Percentiles rank a stretch among this genome's conserved stretches.
phyloP scores from a whole-genome alignment of 2,797 vertebrate species.

The Tinamus major region DNA sequence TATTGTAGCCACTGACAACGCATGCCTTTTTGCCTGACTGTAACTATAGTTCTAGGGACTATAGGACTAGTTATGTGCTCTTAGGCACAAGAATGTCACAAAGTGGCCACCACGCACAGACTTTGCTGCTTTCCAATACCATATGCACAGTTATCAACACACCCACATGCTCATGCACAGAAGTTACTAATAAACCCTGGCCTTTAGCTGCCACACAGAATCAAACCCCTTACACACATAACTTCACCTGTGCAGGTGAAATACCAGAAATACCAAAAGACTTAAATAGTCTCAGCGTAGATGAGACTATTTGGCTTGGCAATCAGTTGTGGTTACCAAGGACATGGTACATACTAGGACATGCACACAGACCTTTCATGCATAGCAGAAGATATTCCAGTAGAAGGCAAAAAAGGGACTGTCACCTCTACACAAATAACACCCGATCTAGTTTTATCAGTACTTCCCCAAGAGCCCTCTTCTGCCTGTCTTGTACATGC shows the following conservation, averaged over 20 bases:
- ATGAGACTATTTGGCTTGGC: neutral
- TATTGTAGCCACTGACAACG: constrained; percentile 75
- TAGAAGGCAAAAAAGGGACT: neutral
- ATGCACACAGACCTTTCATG: neutral
- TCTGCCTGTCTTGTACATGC: neutral
- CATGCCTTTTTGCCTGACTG: constrained; percentile 73
- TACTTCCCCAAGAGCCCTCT: neutral
- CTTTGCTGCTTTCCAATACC: constrained; percentile 30
- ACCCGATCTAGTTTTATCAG: neutral
- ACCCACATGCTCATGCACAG: neutral
- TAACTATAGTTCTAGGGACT: neutral
- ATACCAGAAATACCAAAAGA: neutral
- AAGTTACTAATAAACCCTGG: neutral
- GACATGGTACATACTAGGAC: neutral
- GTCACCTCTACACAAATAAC: neutral
- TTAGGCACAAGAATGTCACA: constrained; percentile 35
- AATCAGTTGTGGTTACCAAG: neutral
- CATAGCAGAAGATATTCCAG: neutral
- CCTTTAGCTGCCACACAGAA: neutral
- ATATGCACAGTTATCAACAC: neutral
- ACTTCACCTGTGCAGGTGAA: neutral
- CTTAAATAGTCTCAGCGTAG: neutral
- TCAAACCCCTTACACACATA: neutral
- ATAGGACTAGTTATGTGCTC: neutral
- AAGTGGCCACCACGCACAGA: constrained; percentile 33